Evolutionary conservation across 2,888 invertebrate genomes (phyloP).

Genomic region (Tetranychus piercei): DNA sequence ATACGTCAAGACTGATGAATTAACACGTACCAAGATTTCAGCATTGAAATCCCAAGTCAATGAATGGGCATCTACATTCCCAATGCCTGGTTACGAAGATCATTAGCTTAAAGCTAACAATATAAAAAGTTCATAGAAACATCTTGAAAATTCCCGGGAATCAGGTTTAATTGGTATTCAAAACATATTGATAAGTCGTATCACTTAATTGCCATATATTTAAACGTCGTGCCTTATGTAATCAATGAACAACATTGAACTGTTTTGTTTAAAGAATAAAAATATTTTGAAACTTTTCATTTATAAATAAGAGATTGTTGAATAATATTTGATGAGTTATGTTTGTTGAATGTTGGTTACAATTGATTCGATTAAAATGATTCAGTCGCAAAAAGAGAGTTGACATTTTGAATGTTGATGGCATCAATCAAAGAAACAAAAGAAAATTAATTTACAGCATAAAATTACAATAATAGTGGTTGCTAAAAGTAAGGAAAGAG

Average conservation of each 20-base stretch:
- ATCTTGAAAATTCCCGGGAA: neutral
- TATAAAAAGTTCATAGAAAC: neutral
- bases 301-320: neutral
- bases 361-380: too few relatives aligned
- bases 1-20: neutral
- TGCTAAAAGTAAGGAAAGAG: too few relatives aligned
- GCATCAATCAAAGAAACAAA: too few relatives aligned
- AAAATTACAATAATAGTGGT: too few relatives aligned
- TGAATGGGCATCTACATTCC: constrained; percentile 6
- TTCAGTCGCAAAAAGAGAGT: too few relatives aligned
- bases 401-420: too few relatives aligned
- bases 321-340: too few relatives aligned
- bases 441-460: too few relatives aligned
- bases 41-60: neutral
- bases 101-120: neutral
- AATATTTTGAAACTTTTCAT: neutral
- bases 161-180: neutral
- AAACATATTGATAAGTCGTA: too few relatives aligned
- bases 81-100: constrained; percentile 14
- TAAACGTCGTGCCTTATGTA: too few relatives aligned
- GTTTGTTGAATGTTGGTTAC: too few relatives aligned
- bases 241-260: neutral
- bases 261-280: neutral
- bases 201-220: too few relatives aligned
- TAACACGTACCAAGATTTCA: neutral